Conservation (phyloP, 2,797 vertebrate genomes). For the Microctenopoma steveboyesi region DNA sequence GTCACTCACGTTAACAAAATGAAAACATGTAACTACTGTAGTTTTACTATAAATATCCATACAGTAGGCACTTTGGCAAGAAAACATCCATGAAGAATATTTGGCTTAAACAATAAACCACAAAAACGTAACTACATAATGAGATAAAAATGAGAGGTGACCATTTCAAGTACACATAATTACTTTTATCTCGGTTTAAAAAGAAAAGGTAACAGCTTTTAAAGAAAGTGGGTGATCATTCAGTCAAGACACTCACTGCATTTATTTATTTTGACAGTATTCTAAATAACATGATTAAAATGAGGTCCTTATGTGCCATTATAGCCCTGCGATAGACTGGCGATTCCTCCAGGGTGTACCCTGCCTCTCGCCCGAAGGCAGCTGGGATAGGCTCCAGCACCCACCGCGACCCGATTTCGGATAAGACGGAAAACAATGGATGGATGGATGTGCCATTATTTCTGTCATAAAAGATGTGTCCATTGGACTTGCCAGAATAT, state of each 20-base stretch:
- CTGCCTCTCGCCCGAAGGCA: too few relatives aligned
- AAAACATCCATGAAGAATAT: slow-evolving; percentile 24
- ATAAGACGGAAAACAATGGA: too few relatives aligned
- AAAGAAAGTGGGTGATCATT: background rate
- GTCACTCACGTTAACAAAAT: slow-evolving; percentile 7
- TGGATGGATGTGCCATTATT: slow-evolving; percentile 17
- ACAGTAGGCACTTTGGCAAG: slow-evolving; percentile 60
- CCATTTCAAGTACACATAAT: background rate
- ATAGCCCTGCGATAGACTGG: background rate
- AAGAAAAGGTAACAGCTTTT: too few relatives aligned
- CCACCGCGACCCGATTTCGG: too few relatives aligned
- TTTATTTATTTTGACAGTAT: background rate
- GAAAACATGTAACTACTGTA: background rate
- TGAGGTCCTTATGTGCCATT: slow-evolving; percentile 23
- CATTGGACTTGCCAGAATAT: slow-evolving; percentile 5
- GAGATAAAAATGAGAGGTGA: background rate
- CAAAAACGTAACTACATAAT: slow-evolving; percentile 15
- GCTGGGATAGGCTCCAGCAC: too few relatives aligned
- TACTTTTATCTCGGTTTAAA: background rate
- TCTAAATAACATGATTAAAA: slow-evolving; percentile 3
- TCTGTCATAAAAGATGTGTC: slow-evolving; percentile 8
- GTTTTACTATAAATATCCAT: slow-evolving; percentile 25
- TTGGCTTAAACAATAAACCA: slow-evolving; percentile 2
- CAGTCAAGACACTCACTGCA: background rate
- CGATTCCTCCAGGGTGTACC: too few relatives aligned